A percentile compares a stretch with the other conserved stretches of the same genome.
These are phyloP conservation scores for Alviniconcha marisindica DNA, from an alignment of 1,140 invertebrate genomes.

Conservation along the genomic window DNA sequence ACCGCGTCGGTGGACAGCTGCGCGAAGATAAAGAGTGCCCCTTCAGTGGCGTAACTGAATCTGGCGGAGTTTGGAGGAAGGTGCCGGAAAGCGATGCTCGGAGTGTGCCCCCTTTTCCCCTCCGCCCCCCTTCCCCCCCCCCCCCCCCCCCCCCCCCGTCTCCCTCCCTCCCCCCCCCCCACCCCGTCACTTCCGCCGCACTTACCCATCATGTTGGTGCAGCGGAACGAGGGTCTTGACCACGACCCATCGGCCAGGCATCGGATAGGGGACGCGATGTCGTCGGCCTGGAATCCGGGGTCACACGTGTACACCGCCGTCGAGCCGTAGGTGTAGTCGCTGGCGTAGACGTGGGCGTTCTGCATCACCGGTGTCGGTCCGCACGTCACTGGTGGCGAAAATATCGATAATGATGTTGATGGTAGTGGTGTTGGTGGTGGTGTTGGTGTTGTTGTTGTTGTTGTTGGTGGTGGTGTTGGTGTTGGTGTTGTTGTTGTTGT, in stretches of 20 bases:
- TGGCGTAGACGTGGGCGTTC: neutral
- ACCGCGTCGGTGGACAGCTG: too few species aligned
- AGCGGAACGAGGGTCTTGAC: constrained; percentile 1
- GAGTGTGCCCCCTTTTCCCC: too few species aligned
- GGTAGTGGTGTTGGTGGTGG: neutral
- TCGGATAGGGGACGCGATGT: neutral
- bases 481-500: too few species aligned
- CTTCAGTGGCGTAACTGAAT: too few species aligned
- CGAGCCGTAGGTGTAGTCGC: neutral
- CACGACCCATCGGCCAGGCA: neutral
- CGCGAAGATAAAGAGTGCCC: too few species aligned
- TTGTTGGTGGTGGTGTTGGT: too few species aligned
- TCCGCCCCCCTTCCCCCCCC: neutral
- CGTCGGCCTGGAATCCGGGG: constrained; percentile 27
- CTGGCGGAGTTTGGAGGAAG: too few species aligned
- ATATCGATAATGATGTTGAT: too few species aligned
- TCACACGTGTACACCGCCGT: constrained; percentile 17
- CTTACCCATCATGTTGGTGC: constrained; percentile 32
- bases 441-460: neutral
- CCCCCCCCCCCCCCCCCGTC: neutral
- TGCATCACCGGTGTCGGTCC: neutral
- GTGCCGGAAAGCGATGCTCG: too few species aligned
- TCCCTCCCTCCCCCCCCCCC: constrained; percentile 12
- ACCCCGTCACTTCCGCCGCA: neutral
- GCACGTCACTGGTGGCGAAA: constrained; percentile 23